These are phyloP conservation scores for Phengaris alcon DNA, from an alignment of 2,888 invertebrate species.

Conservation along the genomic window DNA sequence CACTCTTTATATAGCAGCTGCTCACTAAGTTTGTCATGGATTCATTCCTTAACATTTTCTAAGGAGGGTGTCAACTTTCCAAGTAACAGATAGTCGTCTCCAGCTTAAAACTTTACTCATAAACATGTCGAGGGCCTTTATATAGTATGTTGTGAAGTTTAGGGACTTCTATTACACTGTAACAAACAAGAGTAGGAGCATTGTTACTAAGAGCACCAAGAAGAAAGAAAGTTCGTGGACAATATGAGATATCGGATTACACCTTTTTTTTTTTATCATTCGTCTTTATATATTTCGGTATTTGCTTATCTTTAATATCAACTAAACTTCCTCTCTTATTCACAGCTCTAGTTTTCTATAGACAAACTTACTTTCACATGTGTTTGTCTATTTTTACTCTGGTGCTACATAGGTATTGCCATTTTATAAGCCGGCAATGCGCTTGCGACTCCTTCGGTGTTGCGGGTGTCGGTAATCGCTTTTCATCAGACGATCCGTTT, in stretches of 20 bases:
- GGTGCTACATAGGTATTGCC: background rate
- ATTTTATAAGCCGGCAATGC: too few relatives aligned
- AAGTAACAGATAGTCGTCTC: slow-evolving; percentile 52
- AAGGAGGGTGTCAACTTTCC: slow-evolving; percentile 46
- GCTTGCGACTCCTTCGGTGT: too few relatives aligned
- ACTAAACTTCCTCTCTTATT: background rate
- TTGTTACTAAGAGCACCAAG: slow-evolving; percentile 19
- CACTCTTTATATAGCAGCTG: slow-evolving; percentile 24
- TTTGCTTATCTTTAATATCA: background rate
- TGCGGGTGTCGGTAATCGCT: too few relatives aligned
- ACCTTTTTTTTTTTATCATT: background rate
- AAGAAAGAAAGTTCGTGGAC: slow-evolving; percentile 5
- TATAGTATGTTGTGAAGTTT: slow-evolving; percentile 49
- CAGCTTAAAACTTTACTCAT: slow-evolving; percentile 59
- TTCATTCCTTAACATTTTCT: slow-evolving; percentile 32
- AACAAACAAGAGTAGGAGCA: slow-evolving; percentile 27
- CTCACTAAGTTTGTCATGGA: slow-evolving; percentile 32
- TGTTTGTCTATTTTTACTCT: background rate
- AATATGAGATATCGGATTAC: background rate
- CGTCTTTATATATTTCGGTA: background rate
- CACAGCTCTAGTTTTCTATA: background rate
- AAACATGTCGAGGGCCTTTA: slow-evolving; percentile 57
- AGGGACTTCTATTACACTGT: slow-evolving; percentile 43
- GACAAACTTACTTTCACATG: background rate
- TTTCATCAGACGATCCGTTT: too few relatives aligned